Percentiles rank a stretch among this genome's conserved stretches.
Evolutionary conservation across 2,797 vertebrate genomes (phyloP).

Genomic region (Eremophila alpestris): DNA sequence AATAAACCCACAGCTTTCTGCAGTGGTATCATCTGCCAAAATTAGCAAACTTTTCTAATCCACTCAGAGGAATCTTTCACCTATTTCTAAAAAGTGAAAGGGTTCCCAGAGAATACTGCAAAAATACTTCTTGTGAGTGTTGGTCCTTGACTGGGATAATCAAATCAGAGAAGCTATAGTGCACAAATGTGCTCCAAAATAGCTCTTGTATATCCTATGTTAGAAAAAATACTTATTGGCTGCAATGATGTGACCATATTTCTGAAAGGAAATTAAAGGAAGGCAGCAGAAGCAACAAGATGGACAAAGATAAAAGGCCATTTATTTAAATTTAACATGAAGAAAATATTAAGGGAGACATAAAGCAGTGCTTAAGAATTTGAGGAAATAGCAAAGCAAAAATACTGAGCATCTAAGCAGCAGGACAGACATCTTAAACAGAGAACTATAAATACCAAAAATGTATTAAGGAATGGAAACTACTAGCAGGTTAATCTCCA

Average conservation of each 20-base stretch:
- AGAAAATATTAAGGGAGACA: slow-evolving; percentile 50
- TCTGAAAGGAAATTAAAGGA: slow-evolving; percentile 29
- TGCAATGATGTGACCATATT: neutral
- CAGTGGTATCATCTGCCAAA: neutral
- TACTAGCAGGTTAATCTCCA: neutral
- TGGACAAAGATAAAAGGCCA: slow-evolving; percentile 61
- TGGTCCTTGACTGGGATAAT: neutral
- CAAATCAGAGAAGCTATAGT: neutral
- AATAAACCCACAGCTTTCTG: neutral
- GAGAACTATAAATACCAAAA: slow-evolving; percentile 31
- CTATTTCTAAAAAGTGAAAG: neutral
- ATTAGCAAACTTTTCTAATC: neutral
- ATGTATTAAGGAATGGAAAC: neutral
- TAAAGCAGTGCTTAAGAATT: slow-evolving; percentile 28
- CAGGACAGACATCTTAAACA: neutral
- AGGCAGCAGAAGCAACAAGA: slow-evolving; percentile 22
- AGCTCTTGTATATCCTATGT: neutral
- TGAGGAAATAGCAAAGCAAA: slow-evolving; percentile 56
- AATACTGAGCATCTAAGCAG: slow-evolving; percentile 38
- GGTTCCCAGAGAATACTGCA: neutral
- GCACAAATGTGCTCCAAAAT: neutral
- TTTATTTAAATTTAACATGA: slow-evolving; percentile 61
- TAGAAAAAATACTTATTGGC: neutral
- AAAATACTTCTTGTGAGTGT: neutral
- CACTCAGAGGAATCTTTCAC: neutral